A percentile compares a stretch with the other conserved stretches of the same genome.
Evolutionary conservation across 2,888 invertebrate species (phyloP).

Genomic region (Pyrgus malvae): DNA sequence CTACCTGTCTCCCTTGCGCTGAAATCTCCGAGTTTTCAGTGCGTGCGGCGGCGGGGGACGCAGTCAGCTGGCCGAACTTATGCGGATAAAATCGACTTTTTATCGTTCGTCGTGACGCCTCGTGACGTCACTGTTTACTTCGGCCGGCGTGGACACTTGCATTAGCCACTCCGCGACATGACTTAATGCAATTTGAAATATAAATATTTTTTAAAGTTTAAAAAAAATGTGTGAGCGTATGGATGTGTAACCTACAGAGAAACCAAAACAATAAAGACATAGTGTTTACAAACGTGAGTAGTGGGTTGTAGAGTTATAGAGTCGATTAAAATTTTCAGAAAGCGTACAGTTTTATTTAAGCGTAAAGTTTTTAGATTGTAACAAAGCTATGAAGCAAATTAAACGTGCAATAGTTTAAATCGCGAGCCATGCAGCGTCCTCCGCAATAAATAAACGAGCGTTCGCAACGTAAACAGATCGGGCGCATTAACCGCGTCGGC

Average conservation of each 20-base stretch:
- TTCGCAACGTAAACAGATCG: slow-evolving; percentile 79
- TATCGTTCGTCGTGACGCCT: slow-evolving; percentile 77
- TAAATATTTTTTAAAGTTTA: background rate
- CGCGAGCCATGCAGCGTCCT: slow-evolving; percentile 69
- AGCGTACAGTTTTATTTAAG: slow-evolving; percentile 37
- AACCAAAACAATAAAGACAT: too few species aligned
- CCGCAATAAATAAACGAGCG: slow-evolving; percentile 74
- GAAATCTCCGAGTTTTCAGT: slow-evolving; percentile 75
- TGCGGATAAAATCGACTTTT: slow-evolving; percentile 81
- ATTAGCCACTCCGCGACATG: slow-evolving; percentile 26
- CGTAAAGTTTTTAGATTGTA: too few species aligned
- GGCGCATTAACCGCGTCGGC: slow-evolving; percentile 80
- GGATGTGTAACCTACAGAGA: too few species aligned
- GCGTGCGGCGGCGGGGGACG: slow-evolving; percentile 59
- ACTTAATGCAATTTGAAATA: background rate
- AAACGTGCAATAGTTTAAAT: slow-evolving; percentile 76
- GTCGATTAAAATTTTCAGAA: background rate
- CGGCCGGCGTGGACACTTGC: slow-evolving; percentile 43
- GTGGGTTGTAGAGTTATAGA: background rate
- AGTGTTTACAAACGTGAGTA: too few species aligned
- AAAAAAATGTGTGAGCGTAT: background rate
- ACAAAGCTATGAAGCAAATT: too few species aligned
- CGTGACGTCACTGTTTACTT: slow-evolving; percentile 81
- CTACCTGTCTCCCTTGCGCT: slow-evolving; percentile 52
- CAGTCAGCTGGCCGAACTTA: slow-evolving; percentile 82